Evolutionary conservation across 2,797 vertebrate genomes (phyloP), one percentile per base, ranked within the genome.

Genomic region (Chaetophractus vellerosus): DNA sequence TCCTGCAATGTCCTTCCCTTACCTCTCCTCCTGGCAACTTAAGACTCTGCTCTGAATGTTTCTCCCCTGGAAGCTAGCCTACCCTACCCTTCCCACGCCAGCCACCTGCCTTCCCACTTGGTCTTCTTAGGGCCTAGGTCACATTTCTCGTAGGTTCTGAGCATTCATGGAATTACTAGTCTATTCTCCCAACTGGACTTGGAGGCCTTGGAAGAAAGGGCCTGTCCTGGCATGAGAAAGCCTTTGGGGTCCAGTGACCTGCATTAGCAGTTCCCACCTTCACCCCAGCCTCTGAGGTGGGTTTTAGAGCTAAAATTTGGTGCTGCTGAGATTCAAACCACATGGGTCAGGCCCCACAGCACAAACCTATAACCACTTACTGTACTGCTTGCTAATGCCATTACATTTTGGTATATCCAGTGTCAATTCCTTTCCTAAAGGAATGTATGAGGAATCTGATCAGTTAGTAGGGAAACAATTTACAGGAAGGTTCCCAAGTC

Each of bases 141-240:
- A 41, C 21, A 59, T 57, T 90, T 75, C 38, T 21, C 50, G 78
- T 48, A 48, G 1, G 7, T 74, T 72, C 71, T 45, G 12, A 59
- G 36, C 9, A 52, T 84, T 41, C 15, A 3, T 28, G 14, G 38
- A 19, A 45, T 71, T 57, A n/a, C 21, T 69, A 64, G 26, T 21
- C 64, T 14, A 2, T 55, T 38, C 59, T 78, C 15, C 10, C 33
- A 21, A 28, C 5, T 45, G 21, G 79, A 57, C 31, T 71, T 0
- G 0, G 50, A 9, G 31, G 21, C 36, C 33, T 7, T 0, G 0
- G 31, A 28, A 57, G 38, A 45, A 23, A 9, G 4, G 12, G 6
- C 8, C 41, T 74, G 0, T 23, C 48, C 21, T 33, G 15, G 16
- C 86, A 31, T 9, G 28, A 57, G 63, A 31, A 55, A 36, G 12